Conservation (phyloP, 2,113 vertebrate genomes). For the Synodontis membranacea region DNA sequence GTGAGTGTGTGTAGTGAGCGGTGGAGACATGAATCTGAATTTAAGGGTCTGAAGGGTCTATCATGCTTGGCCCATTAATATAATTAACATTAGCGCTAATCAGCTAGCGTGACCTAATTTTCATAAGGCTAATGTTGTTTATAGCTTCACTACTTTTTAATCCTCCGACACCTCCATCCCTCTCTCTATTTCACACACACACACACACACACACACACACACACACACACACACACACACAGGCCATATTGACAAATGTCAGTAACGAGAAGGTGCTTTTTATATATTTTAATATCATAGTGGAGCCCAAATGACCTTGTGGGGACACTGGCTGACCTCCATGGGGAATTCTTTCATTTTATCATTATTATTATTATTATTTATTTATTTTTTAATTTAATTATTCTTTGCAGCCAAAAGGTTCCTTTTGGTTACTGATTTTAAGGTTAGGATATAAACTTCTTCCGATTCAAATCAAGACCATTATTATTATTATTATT, state of each 20-base stretch:
- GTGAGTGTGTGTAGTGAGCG: conserved; percentile 7
- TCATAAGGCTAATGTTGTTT: conserved; percentile 16
- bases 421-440: neutral
- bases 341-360: too few relatives aligned
- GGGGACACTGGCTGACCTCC: neutral
- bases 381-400: too few relatives aligned
- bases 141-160: conserved; percentile 9
- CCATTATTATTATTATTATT: neutral
- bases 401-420: too few relatives aligned
- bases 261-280: neutral
- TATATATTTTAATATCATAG: neutral
- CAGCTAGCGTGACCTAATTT: conserved; percentile 46
- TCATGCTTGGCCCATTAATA: conserved; percentile 38
- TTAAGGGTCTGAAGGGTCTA: neutral
- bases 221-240: neutral
- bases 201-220: conserved; percentile 4
- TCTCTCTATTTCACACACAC: neutral
- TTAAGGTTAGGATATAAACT: neutral
- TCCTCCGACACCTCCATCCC: neutral
- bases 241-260: neutral
- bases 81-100: conserved; percentile 46
- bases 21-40: neutral
- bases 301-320: neutral
- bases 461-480: too few relatives aligned
- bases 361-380: too few relatives aligned